These are phyloP conservation scores for Lamellibrachia columna DNA, from an alignment of 2,888 invertebrate genomes.

Conservation along the genomic window DNA sequence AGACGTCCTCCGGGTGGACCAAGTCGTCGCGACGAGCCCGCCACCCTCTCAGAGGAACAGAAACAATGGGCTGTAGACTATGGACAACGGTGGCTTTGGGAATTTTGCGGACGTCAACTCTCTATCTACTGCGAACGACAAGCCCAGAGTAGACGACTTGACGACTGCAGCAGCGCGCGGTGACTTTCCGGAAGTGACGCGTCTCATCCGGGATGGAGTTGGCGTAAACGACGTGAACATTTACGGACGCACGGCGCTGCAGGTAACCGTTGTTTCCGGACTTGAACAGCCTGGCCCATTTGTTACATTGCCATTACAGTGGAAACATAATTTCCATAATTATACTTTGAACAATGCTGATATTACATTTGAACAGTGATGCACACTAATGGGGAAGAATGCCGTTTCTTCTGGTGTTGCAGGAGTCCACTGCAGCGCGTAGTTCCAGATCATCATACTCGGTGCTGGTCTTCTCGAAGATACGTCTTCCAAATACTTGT, in stretches of 20 bases:
- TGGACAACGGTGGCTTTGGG: slow-evolving; percentile 4
- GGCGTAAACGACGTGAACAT: slow-evolving; percentile 20
- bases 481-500: too few relatives aligned
- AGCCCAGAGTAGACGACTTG: slow-evolving; percentile 14
- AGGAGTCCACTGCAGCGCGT: too few relatives aligned
- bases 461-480: too few relatives aligned
- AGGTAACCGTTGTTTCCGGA: slow-evolving; percentile 3
- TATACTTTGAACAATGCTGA: too few relatives aligned
- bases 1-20: neutral
- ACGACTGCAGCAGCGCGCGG: slow-evolving; percentile 22
- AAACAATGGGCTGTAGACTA: slow-evolving; percentile 11
- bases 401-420: too few relatives aligned
- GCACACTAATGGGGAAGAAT: too few relatives aligned
- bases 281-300: neutral
- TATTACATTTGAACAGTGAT: too few relatives aligned
- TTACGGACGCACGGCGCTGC: slow-evolving; percentile 18
- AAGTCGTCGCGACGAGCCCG: slow-evolving; percentile 4
- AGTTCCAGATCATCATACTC: too few relatives aligned
- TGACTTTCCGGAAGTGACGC: slow-evolving; percentile 8
- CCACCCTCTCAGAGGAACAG: neutral
- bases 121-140: neutral
- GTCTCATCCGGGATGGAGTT: slow-evolving; percentile 1
- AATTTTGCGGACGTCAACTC: slow-evolving; percentile 16
- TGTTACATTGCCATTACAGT: too few relatives aligned
- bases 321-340: too few relatives aligned